Base-by-base conservation (phyloP, 2,888 invertebrate genomes). In the Psylliodes chrysocephalus region DNA sequence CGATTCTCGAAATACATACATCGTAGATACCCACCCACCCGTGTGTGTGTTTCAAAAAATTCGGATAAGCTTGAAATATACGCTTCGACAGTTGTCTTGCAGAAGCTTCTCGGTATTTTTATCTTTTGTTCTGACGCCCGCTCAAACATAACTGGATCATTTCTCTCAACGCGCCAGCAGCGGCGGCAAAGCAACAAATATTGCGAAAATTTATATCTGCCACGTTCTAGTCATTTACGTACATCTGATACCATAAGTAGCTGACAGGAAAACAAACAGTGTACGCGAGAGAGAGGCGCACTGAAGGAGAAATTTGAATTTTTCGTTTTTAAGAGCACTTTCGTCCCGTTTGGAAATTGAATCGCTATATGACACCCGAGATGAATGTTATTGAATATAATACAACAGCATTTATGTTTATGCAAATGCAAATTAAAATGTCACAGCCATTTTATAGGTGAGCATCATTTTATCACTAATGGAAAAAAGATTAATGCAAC, bases 171-270 rank as follows among this genome's bases (percentile, higher is more conserved):
- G 15, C 42, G 6, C 19, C 19, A 47, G 15, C 46, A 49, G 33
- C 19, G 40, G 15, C 46, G 54, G 33, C 18, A 54, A 47, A 63
- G 44, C 40, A 63, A 56, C 51, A 63, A 63, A 56, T 63, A 44
- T 51, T 47, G 53, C 25, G 49, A 33, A 59, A 54, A 64, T 60
- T 54, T 54, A 64, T 64, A 49, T 64, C 38, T 47, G 42, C 47
- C 60, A 52, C 57, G 51, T 59, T 59, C 33, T 51, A 38, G 53
- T 53, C 46, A 57, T 63, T 63, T 54, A 59, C 54, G 63, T 57
- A 62, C 62, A 62, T 62, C 51, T 62, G 56, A 62, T 56, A 56
- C 62, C 55, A 35, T 56, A 56, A 62, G 62, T 62, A 51, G 62
- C 33, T 56, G 62, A 56, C 55, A 62, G 56, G 55, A 56, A 61